Percentiles rank a stretch among this genome's conserved stretches.
These are phyloP conservation scores for Muscicapa striata DNA, from an alignment of 2,797 vertebrate species.

Conservation along the genomic window DNA sequence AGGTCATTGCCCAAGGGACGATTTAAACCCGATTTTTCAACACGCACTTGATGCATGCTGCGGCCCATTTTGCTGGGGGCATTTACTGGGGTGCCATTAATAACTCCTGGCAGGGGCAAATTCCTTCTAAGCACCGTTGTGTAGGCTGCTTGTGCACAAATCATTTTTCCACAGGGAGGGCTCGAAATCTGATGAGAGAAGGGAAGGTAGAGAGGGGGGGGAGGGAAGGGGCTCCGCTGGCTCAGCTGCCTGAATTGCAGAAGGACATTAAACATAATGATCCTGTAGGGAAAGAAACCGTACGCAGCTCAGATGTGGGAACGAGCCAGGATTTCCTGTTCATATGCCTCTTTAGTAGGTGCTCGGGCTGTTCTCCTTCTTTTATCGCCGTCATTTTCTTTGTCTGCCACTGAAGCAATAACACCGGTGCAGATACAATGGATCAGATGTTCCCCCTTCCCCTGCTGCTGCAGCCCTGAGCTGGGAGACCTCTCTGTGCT, in stretches of 20 bases:
- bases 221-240: background rate
- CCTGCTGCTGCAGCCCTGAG: background rate
- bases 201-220: background rate
- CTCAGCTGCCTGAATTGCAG: constrained; percentile 53
- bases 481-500: background rate
- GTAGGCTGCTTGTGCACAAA: constrained; percentile 32
- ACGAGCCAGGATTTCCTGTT: constrained; percentile 45
- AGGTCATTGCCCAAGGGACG: constrained; percentile 42
- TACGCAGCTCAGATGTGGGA: constrained; percentile 32
- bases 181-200: constrained; percentile 34
- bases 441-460: constrained; percentile 37
- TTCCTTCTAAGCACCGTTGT: constrained; percentile 34
- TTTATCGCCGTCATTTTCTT: constrained; percentile 30
- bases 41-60: constrained; percentile 15
- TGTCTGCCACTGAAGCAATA: constrained; percentile 22
- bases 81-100: constrained; percentile 29
- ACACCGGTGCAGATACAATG: constrained; percentile 17
- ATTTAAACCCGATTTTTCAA: constrained; percentile 53
- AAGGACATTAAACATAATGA: constrained; percentile 47
- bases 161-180: constrained; percentile 40
- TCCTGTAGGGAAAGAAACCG: constrained; percentile 23
- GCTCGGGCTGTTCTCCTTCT: background rate
- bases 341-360: constrained; percentile 44
- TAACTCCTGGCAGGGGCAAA: constrained; percentile 55
- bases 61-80: constrained; percentile 3